A percentile compares a stretch with the other conserved stretches of the same genome.
Evolutionary conservation across 2,888 invertebrate genomes (phyloP).

Genomic region (Congeria kusceri): DNA sequence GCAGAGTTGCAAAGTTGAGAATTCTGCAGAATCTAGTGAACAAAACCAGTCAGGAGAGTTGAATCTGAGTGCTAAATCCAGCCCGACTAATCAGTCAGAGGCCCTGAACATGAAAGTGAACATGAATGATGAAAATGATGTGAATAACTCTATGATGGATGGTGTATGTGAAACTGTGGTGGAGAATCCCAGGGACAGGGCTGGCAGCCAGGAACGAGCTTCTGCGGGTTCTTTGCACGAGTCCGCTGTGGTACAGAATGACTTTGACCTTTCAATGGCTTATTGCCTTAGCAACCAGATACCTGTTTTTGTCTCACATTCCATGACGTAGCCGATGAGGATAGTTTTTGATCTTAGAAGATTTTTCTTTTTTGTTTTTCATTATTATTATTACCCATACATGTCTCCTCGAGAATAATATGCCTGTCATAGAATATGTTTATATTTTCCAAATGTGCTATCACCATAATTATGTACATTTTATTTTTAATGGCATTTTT

Average conservation of each 20-base stretch:
- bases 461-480: too few relatives aligned
- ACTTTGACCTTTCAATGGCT: constrained; percentile 50
- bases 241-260: constrained; percentile 40
- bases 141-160: constrained; percentile 30
- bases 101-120: constrained; percentile 64
- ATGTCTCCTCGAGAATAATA: too few relatives aligned
- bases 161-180: constrained; percentile 23
- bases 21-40: constrained; percentile 30
- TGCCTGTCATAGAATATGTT: too few relatives aligned
- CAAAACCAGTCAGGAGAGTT: constrained; percentile 50
- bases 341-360: too few relatives aligned
- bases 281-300: constrained; percentile 50
- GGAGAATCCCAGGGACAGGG: constrained; percentile 17
- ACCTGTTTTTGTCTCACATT: constrained; percentile 61
- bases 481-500: too few relatives aligned
- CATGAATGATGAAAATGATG: constrained; percentile 36
- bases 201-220: not conserved
- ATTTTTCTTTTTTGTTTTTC: too few relatives aligned
- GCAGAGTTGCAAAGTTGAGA: constrained; percentile 24
- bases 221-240: constrained; percentile 29
- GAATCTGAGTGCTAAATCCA: constrained; percentile 52
- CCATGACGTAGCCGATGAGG: constrained; percentile 48
- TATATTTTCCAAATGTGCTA: too few relatives aligned
- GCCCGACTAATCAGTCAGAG: constrained; percentile 43
- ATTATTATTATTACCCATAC: too few relatives aligned